phyloP scores from a whole-genome alignment of 2,113 vertebrate species.

The Zapornia atra region DNA sequence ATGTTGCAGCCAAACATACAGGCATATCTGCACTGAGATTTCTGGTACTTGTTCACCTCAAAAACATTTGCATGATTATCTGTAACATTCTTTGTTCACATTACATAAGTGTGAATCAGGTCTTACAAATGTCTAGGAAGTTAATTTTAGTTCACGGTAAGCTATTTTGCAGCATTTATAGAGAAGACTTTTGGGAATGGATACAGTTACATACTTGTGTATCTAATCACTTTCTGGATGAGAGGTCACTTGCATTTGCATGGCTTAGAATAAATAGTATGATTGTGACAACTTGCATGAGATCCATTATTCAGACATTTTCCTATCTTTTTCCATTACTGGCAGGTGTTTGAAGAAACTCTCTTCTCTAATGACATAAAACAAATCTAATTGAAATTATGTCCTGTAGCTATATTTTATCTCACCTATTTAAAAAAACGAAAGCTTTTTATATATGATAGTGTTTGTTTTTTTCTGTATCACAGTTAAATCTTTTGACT shows the following conservation, averaged over 20 bases:
- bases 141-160: not conserved
- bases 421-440: not conserved
- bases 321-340: not conserved
- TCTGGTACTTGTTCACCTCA: not conserved
- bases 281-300: not conserved
- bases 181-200: not conserved
- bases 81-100: not conserved
- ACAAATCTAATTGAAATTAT: not conserved
- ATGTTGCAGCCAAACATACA: not conserved
- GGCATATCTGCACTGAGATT: not conserved
- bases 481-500: not conserved
- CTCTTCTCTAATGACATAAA: not conserved
- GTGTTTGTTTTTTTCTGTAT: not conserved
- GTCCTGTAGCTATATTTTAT: not conserved
- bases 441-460: no score
- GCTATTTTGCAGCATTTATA: not conserved
- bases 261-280: not conserved
- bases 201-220: not conserved
- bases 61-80: not conserved
- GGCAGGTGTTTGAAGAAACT: not conserved
- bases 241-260: not conserved
- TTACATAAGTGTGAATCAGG: not conserved
- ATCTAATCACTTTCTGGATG: not conserved
- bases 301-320: not conserved
- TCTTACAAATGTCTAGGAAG: not conserved